Percentiles rank a stretch among this genome's conserved stretches.
Evolutionary conservation across 2,113 vertebrate species (phyloP).

Genomic region (Poeciliopsis prolifica): DNA sequence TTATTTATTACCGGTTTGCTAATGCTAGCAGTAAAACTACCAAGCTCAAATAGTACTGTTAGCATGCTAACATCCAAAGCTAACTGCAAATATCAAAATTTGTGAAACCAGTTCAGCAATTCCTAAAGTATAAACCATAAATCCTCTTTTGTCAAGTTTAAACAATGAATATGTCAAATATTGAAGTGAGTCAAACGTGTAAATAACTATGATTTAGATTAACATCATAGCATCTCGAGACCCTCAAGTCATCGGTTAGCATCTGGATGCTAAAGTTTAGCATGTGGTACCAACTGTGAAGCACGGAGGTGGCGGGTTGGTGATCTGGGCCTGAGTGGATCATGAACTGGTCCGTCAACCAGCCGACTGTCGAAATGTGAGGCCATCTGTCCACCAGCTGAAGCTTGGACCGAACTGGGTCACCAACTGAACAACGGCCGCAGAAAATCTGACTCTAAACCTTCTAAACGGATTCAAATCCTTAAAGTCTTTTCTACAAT

Average conservation of each 20-base stretch:
- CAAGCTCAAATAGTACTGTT: neutral
- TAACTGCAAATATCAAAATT: neutral
- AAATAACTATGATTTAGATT: neutral
- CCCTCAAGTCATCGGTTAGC: neutral
- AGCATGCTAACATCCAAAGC: neutral
- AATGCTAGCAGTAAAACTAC: neutral
- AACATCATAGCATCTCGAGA: neutral
- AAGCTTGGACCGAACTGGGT: neutral
- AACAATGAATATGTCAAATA: too few species aligned
- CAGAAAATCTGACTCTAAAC: neutral
- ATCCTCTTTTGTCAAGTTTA: too few species aligned
- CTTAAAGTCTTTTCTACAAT: neutral
- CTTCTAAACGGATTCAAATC: neutral
- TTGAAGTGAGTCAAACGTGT: too few species aligned
- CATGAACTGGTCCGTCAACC: neutral
- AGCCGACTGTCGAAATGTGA: too few species aligned
- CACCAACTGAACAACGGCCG: neutral
- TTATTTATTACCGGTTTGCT: neutral
- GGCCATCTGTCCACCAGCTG: neutral
- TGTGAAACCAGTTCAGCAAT: too few species aligned
- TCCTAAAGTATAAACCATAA: too few species aligned
- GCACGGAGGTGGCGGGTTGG: neutral
- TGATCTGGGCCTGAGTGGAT: neutral
- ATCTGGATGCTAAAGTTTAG: too few species aligned
- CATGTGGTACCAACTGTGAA: neutral